Evolutionary conservation across 1,140 invertebrate species (phyloP).

Genomic region (Ooceraea biroi): DNA sequence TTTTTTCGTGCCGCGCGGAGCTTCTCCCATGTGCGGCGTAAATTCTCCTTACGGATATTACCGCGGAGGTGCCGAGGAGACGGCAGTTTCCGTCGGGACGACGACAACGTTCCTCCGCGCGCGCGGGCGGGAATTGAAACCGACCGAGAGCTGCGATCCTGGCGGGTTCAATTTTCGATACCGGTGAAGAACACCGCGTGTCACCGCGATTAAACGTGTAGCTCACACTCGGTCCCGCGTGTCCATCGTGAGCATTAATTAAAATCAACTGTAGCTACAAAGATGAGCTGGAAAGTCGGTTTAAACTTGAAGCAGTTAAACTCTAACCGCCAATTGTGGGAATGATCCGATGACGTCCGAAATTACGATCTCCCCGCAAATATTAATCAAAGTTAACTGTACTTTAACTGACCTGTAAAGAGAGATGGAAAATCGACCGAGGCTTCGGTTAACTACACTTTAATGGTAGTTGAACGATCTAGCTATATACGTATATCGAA

Average conservation of each 20-base stretch:
- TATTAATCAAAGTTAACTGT: background rate
- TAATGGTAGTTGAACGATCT: background rate
- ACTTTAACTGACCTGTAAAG: constrained; percentile 2
- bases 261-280: background rate
- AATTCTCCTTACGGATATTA: constrained; percentile 51
- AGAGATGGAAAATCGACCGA: constrained; percentile 14
- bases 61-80: constrained; percentile 33
- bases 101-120: constrained; percentile 9
- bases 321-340: background rate
- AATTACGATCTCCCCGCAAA: background rate
- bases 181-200: background rate
- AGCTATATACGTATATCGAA: background rate
- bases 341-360: background rate
- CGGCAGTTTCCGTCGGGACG: constrained; percentile 36
- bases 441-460: background rate
- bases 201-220: background rate
- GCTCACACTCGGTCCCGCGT: background rate
- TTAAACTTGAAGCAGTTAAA: background rate
- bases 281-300: background rate
- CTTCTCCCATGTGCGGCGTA: constrained; percentile 16
- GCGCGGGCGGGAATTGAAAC: constrained; percentile 17
- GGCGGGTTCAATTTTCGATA: constrained; percentile 40
- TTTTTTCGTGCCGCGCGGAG: background rate
- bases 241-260: background rate
- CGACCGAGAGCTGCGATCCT: background rate